These are phyloP conservation scores for Aythya baeri DNA, from an alignment of 2,113 vertebrate genomes.

Conservation along the genomic window DNA sequence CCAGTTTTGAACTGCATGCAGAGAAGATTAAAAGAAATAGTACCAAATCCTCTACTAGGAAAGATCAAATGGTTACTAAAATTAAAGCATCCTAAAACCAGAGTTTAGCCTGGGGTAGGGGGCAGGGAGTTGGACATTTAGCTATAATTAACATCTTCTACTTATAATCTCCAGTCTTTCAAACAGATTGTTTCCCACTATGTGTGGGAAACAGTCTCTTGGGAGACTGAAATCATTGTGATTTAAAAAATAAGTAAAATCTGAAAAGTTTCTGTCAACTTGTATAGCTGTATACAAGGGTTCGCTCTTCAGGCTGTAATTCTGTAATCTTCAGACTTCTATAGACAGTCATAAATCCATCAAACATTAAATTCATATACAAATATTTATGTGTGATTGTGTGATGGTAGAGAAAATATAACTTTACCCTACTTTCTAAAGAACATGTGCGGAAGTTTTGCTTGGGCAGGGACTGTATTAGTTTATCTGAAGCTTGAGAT, in stretches of 20 bases:
- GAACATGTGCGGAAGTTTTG: neutral
- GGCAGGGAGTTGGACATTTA: conserved; percentile 31
- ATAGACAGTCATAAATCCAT: neutral
- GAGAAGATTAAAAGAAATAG: conserved; percentile 73
- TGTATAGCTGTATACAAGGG: neutral
- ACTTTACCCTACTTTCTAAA: neutral
- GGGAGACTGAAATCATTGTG: conserved; percentile 24
- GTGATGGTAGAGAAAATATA: neutral
- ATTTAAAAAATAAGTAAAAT: neutral
- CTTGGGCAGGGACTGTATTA: neutral
- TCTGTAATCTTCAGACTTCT: neutral
- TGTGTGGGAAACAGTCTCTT: conserved; percentile 15
- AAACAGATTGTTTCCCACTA: neutral
- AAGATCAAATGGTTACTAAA: conserved; percentile 71
- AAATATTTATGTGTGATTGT: neutral
- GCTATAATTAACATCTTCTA: conserved; percentile 69
- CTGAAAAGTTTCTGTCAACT: neutral
- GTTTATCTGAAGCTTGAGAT: neutral
- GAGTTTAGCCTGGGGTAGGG: neutral
- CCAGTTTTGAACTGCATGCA: conserved; percentile 45
- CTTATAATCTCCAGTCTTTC: conserved; percentile 40
- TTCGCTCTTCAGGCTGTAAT: neutral
- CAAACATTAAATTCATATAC: neutral
- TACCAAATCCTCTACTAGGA: conserved; percentile 62
- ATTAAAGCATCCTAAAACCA: conserved; percentile 62